phyloP scores from a whole-genome alignment of 2,797 vertebrate genomes.

The Helostoma temminkii region DNA sequence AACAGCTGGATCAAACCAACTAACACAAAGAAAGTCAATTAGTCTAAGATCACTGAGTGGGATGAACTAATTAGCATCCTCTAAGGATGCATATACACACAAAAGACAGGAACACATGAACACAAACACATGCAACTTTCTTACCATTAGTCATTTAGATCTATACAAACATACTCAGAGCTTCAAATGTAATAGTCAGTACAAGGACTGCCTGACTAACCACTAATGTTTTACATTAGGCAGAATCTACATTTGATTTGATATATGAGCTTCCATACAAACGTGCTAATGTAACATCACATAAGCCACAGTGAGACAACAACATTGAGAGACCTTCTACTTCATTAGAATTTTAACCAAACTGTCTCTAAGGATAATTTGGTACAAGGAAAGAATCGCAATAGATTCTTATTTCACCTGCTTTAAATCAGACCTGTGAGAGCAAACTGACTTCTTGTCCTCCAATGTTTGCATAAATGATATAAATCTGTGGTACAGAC shows the following conservation, averaged over 20 bases:
- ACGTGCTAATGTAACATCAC: background rate
- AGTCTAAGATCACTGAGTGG: constrained; percentile 20
- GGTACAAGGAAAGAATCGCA: too few species aligned
- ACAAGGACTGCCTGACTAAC: constrained; percentile 8
- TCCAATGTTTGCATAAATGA: too few species aligned
- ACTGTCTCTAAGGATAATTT: too few species aligned
- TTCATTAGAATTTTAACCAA: too few species aligned
- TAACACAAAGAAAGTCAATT: too few species aligned
- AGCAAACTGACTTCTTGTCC: too few species aligned
- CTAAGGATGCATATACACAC: background rate
- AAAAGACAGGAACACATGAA: background rate
- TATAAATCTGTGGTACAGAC: background rate
- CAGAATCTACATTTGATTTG: constrained; percentile 14
- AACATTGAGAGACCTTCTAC: too few species aligned
- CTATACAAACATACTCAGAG: background rate
- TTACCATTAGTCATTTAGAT: background rate
- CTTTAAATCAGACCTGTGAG: too few species aligned
- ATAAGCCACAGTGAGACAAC: constrained; percentile 15
- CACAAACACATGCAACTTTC: background rate
- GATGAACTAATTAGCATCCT: constrained; percentile 27
- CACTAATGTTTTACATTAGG: constrained; percentile 25
- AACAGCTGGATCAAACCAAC: constrained; percentile 27
- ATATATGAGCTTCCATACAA: constrained; percentile 9
- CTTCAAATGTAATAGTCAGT: too few species aligned
- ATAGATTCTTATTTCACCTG: too few species aligned